Base-by-base conservation (phyloP, 2,797 vertebrate genomes). In the Muraenolepis orangiensis region DNA sequence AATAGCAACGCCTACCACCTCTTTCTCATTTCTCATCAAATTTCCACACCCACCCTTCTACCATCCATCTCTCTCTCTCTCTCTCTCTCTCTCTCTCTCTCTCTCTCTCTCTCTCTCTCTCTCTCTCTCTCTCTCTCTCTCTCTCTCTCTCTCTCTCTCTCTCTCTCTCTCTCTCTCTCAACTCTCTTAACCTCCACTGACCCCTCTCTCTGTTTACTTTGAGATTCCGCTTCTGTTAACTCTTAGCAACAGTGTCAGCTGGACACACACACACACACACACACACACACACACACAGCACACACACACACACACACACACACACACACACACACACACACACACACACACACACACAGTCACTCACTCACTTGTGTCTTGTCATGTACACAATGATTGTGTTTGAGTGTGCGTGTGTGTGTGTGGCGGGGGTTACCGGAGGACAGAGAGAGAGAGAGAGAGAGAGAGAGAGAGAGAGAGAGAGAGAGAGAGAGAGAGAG, bases 161-260 rank as follows among this genome's bases (percentile, higher is more conserved):
- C 28, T 6, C 30, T 16, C 5, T n/a, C 31, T n/a, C 31, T 26
- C 4, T 26, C 34, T 40, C 69, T 36, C 32, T 26, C 23, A 23
- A 28, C 66, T 29, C 38, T 46, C n/a, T n/a, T n/a, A n/a, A 38
- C 67, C 77, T 72, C 69, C 16, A 57, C n/a, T 38, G 32, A 26
- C 68, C 32, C 32, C 10, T 78, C 75, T 72, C 34, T 16, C 38
- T 77, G 75, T 86, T 81, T 79, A 32, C 79, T 76, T 79, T 66
- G 16, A 46, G 74, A 89, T 89, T 86, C 87, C 80, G 14, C 64
- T 57, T 85, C 32, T 29, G 73, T 72, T 71, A 46, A 29, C 78
- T 82, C 83, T 18, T 73, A 69, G 87, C 85, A 86, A 88, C 64
- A 51, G 20, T 85, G 40, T 79, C 76, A 34, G 66, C 70, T 40